Base-by-base conservation (phyloP, 2,888 invertebrate species). In the Drosophila emarginata region DNA sequence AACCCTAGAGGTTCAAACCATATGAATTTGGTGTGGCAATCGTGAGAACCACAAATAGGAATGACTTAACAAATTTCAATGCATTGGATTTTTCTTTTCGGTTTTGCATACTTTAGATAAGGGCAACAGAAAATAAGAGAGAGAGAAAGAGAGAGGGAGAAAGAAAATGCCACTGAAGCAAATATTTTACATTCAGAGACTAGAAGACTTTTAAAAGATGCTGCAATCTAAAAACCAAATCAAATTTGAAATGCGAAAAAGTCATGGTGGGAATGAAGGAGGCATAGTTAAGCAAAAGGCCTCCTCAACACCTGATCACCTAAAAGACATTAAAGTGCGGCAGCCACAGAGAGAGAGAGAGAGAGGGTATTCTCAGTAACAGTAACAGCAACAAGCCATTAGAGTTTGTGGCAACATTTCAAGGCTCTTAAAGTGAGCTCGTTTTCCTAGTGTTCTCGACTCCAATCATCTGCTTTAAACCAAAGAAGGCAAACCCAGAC, bases 221-320 rank as follows among this genome's bases (percentile, higher is more conserved):
- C 12, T 84, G 87, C 82, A 81, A 77, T 82, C 82, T 86, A 21
- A 67, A 63, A 81, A 78, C 79, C 76, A 79, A 84, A 83, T 83
- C 87, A 85, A 78, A 50, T 53, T 74, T 64, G 67, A 77, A 77
- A 78, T 73, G 78, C 70, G 70, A 61, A 45, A 12, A 21, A 69
- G 63, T 66, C 65, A 65, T 54, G 62, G 61, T 62, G 61, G 58
- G 26, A 18, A 15, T 50, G 12, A 39, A 62, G 52, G 37, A 51
- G 37, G 52, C 62, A 45, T 32, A 32, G 32, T 32, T 32, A 9
- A 32, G 32, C 32, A 32, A 21, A 4, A 28, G 40, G 79, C 86
- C 81, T 80, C 89, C 89, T 90, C 89, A 90, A 91, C 91, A 91
- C 91, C 90, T 91, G 91, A 90, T 90, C 87, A 85, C 77, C 86